A percentile compares a stretch with the other conserved stretches of the same genome.
Conservation (phyloP, 2,888 invertebrate species). For the Tubiluchus corallicola region DNA sequence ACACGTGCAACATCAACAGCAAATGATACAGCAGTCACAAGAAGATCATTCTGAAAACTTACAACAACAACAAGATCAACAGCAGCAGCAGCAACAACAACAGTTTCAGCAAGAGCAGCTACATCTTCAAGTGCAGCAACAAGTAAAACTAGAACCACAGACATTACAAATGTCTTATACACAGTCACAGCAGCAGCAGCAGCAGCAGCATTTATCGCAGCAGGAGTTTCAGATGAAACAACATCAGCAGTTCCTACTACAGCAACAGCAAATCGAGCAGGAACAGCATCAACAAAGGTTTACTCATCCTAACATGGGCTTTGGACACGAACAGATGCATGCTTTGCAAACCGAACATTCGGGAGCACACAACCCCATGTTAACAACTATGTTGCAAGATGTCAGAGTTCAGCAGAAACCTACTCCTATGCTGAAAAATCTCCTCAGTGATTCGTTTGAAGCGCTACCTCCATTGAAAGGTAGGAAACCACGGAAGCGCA, state of each 20-base stretch:
- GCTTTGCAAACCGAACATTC: background rate
- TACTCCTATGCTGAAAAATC: background rate
- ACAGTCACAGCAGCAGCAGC: constrained; percentile 10
- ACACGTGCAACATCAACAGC: constrained; percentile 18
- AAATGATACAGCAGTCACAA: constrained; percentile 16
- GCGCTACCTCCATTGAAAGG: background rate
- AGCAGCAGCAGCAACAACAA: constrained; percentile 20
- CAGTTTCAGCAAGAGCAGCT: constrained; percentile 13
- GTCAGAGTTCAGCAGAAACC: background rate
- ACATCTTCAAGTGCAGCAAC: constrained; percentile 10
- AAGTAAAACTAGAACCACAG: constrained; percentile 4
- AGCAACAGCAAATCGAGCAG: constrained; percentile 26
- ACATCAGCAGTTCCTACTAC: constrained; percentile 35
- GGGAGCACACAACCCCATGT: background rate
- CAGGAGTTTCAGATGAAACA: constrained; percentile 11
- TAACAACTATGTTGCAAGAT: background rate
- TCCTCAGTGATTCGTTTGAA: background rate
- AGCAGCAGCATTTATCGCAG: constrained; percentile 13
- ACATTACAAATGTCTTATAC: constrained; percentile 8
- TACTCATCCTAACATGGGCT: background rate
- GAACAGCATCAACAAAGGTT: background rate
- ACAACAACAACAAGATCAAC: constrained; percentile 14
- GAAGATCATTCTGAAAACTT: constrained; percentile 12
- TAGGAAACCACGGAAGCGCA: constrained; percentile 6
- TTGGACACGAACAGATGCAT: background rate